phyloP scores from a whole-genome alignment of 2,113 vertebrate species.

The Xenus cinereus region DNA sequence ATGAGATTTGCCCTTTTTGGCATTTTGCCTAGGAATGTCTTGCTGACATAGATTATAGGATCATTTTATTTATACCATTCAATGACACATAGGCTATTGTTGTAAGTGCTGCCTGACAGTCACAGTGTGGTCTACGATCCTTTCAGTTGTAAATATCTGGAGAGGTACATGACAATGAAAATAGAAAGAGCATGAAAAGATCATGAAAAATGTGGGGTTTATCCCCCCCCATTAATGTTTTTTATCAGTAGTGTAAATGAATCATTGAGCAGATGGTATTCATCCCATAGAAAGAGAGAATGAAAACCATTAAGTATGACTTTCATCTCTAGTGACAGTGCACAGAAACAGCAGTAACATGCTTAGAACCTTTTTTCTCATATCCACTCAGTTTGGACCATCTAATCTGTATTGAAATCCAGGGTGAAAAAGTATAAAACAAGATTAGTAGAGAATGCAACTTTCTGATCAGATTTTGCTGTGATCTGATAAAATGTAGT shows the following conservation, averaged over 20 bases:
- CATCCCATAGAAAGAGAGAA: neutral
- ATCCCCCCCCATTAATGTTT: neutral
- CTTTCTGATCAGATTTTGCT: neutral
- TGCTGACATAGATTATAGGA: neutral
- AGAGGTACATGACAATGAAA: neutral
- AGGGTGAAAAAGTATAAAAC: neutral
- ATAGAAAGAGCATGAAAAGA: neutral
- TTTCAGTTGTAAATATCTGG: neutral
- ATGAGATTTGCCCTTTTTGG: neutral
- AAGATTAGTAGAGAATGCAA: neutral
- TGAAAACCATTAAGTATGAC: neutral
- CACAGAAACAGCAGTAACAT: neutral
- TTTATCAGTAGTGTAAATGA: neutral
- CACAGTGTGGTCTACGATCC: neutral
- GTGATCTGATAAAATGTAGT: neutral
- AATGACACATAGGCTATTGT: neutral
- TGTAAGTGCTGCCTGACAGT: neutral
- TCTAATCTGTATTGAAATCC: neutral
- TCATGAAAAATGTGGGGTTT: neutral
- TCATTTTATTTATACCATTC: neutral
- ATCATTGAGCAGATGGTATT: neutral
- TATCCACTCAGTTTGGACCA: neutral
- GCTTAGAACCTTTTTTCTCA: neutral
- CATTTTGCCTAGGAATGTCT: neutral
- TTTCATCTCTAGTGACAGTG: neutral